Conservation (phyloP, 1,140 invertebrate species). For the Drosophila mauritiana region DNA sequence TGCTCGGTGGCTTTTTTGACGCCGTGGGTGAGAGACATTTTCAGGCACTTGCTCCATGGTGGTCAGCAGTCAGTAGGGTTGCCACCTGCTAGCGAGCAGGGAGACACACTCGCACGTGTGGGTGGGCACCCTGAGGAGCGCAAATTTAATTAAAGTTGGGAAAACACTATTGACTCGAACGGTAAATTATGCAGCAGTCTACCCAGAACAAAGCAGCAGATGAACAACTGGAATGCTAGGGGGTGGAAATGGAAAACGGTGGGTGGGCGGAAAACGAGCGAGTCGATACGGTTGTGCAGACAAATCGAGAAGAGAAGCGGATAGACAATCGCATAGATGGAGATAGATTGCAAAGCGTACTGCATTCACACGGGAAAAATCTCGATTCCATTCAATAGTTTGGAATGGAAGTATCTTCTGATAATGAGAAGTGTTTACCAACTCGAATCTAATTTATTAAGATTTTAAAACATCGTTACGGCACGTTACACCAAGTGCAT, state of each 20-base stretch:
- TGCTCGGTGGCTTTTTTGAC: slow-evolving; percentile 3
- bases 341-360: slow-evolving; percentile 57
- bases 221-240: slow-evolving; percentile 15
- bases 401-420: neutral
- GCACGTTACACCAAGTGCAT: neutral
- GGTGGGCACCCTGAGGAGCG: slow-evolving; percentile 57
- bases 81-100: slow-evolving; percentile 3
- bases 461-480: neutral
- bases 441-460: too few species aligned
- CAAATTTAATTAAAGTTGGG: slow-evolving; percentile 81
- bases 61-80: slow-evolving; percentile 36
- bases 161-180: slow-evolving; percentile 79
- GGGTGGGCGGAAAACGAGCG: neutral
- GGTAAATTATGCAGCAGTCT: slow-evolving; percentile 78
- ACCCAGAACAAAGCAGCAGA: slow-evolving; percentile 63
- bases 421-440: neutral
- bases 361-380: slow-evolving; percentile 7
- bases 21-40: slow-evolving; percentile 38
- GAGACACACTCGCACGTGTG: slow-evolving; percentile 14
- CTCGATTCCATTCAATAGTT: neutral
- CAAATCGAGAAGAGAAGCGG: slow-evolving; percentile 58
- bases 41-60: slow-evolving; percentile 62
- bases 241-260: slow-evolving; percentile 2
- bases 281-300: slow-evolving; percentile 6
- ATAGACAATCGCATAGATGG: slow-evolving; percentile 69